A percentile compares a stretch with the other conserved stretches of the same genome.
These are phyloP conservation scores for Nothoprocta perdicaria DNA, from an alignment of 2,113 vertebrate genomes.

Conservation along the genomic window DNA sequence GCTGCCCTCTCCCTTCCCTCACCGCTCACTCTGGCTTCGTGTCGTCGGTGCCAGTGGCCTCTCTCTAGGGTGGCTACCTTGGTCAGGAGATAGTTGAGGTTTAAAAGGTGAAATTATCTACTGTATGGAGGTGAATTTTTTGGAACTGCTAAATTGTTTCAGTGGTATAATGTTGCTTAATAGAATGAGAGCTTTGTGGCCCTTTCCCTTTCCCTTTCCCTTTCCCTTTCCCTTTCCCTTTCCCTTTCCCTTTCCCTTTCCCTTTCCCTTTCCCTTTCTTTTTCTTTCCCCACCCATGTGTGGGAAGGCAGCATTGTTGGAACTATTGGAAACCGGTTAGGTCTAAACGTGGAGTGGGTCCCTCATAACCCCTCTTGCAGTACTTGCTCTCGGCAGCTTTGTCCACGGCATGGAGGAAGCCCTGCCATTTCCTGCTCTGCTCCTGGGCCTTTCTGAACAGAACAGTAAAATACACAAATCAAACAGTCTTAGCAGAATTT, in stretches of 20 bases:
- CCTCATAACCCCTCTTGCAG: background rate
- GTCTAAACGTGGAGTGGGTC: background rate
- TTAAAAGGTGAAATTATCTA: background rate
- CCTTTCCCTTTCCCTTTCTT: background rate
- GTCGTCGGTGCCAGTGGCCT: background rate
- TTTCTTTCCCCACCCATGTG: background rate
- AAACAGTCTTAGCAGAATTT: background rate
- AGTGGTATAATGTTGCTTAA: background rate
- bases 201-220: background rate
- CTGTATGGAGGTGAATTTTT: background rate
- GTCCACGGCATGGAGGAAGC: background rate
- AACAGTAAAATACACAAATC: background rate
- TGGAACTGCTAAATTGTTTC: background rate
- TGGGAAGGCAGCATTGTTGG: background rate
- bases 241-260: background rate
- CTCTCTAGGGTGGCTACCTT: background rate
- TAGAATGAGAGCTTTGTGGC: background rate
- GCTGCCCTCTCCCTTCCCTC: no score
- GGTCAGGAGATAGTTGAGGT: background rate
- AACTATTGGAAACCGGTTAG: background rate
- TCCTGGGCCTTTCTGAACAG: background rate
- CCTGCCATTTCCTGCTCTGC: background rate
- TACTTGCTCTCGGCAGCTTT: background rate
- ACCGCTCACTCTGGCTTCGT: accelerated
- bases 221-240: background rate